Conservation (phyloP, 2,797 vertebrate species). For the Hydrocynus forskahlii region DNA sequence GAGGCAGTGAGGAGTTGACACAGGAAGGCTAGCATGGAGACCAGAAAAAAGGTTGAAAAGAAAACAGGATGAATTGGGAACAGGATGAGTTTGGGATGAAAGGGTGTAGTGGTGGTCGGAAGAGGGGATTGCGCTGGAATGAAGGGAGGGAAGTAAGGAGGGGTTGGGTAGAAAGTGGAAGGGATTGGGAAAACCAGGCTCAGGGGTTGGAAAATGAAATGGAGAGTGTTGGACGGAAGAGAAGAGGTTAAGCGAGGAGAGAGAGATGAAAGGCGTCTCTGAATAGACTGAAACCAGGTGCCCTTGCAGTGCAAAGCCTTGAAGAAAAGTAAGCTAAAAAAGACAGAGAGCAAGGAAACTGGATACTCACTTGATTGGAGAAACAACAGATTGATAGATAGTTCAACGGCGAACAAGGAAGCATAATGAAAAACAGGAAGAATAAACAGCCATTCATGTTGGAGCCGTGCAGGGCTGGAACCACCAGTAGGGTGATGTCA, state of each 20-base stretch:
- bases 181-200: background rate
- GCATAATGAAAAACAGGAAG: background rate
- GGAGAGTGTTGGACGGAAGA: background rate
- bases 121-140: background rate
- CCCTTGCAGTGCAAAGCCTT: background rate
- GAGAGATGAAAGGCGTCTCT: too few relatives aligned
- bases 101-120: background rate
- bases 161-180: background rate
- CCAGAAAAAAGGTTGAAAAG: background rate
- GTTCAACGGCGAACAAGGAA: background rate
- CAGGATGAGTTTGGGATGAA: background rate
- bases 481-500: background rate
- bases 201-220: background rate
- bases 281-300: too few relatives aligned
- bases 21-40: background rate
- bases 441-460: background rate
- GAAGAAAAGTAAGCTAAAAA: background rate
- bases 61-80: background rate
- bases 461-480: too few relatives aligned
- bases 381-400: too few relatives aligned
- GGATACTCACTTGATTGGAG: too few relatives aligned
- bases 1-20: background rate
- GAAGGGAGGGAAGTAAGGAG: background rate
- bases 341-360: too few relatives aligned
- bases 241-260: background rate